These are phyloP conservation scores for Eilema caniola DNA, from an alignment of 2,888 invertebrate genomes.

Conservation along the genomic window DNA sequence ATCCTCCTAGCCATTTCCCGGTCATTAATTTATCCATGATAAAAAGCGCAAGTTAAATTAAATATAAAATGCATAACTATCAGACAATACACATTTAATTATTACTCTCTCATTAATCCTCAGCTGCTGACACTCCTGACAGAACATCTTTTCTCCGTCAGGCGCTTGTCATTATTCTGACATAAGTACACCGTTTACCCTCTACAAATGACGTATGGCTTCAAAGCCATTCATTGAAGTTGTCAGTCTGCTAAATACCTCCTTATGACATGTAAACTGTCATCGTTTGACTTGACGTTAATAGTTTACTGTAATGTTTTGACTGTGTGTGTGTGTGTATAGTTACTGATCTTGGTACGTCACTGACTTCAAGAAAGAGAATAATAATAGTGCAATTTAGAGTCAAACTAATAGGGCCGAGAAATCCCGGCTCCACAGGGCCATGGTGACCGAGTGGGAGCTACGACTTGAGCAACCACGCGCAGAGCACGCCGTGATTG, in stretches of 20 bases:
- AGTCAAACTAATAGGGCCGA: no score
- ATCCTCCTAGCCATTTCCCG: no score
- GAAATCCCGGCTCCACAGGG: no score
- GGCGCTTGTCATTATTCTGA: slow-evolving; percentile 15
- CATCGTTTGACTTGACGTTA: not conserved
- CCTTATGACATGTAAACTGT: slow-evolving; percentile 16
- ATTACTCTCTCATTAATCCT: slow-evolving; percentile 4
- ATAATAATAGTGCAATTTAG: not conserved
- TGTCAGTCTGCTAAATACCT: slow-evolving; percentile 15
- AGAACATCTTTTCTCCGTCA: slow-evolving; percentile 11
- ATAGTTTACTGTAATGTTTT: not conserved
- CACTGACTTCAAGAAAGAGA: not conserved
- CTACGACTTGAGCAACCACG: no score
- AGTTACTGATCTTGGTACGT: not conserved
- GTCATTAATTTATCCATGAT: no score
- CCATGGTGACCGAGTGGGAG: no score
- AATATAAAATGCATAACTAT: not conserved
- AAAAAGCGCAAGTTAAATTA: no score
- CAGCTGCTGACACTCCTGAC: slow-evolving; percentile 18
- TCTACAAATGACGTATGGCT: slow-evolving; percentile 11
- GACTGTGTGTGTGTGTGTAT: not conserved
- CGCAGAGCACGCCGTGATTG: no score
- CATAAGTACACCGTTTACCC: slow-evolving; percentile 17
- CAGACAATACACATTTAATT: not conserved
- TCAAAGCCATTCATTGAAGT: slow-evolving; percentile 9